Percentiles rank a stretch among this genome's conserved stretches.
phyloP scores from a whole-genome alignment of 2,113 vertebrate species.

The Onychostoma macrolepis region DNA sequence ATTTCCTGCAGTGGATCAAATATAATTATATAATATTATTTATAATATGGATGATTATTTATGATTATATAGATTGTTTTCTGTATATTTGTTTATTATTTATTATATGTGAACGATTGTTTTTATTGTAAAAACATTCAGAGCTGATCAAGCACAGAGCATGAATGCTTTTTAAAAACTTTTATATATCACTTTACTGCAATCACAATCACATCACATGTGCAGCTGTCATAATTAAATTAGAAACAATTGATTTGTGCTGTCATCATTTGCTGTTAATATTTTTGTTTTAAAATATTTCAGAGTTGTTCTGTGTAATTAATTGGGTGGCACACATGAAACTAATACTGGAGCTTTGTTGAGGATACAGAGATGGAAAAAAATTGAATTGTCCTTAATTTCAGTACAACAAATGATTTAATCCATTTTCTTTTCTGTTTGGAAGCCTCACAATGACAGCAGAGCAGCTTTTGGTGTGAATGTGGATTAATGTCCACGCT shows the following conservation, averaged over 20 bases:
- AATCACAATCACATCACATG: constrained; percentile 61
- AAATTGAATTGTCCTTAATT: not conserved
- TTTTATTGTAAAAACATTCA: not conserved
- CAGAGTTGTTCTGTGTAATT: not conserved
- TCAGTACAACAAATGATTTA: constrained; percentile 25
- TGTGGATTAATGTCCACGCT: constrained; percentile 38
- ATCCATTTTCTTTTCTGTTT: constrained; percentile 9
- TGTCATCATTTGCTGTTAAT: constrained; percentile 38
- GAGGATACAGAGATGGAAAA: not conserved
- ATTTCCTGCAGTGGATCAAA: too few species aligned
- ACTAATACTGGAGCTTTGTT: not conserved
- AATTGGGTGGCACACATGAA: too few species aligned
- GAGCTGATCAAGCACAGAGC: constrained; percentile 62
- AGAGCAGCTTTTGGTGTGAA: constrained; percentile 21
- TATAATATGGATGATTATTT: too few species aligned
- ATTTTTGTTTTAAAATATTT: constrained; percentile 35
- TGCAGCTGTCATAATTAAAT: constrained; percentile 62
- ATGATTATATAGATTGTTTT: too few species aligned
- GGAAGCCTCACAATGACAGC: constrained; percentile 1
- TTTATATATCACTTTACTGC: constrained; percentile 71
- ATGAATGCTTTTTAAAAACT: constrained; percentile 75
- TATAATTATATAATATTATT: too few species aligned
- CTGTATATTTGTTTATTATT: not conserved
- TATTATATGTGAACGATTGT: not conserved
- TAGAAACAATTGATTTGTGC: constrained; percentile 58